Base-by-base conservation (phyloP, 2,888 invertebrate species). In the Griposia aprilina region DNA sequence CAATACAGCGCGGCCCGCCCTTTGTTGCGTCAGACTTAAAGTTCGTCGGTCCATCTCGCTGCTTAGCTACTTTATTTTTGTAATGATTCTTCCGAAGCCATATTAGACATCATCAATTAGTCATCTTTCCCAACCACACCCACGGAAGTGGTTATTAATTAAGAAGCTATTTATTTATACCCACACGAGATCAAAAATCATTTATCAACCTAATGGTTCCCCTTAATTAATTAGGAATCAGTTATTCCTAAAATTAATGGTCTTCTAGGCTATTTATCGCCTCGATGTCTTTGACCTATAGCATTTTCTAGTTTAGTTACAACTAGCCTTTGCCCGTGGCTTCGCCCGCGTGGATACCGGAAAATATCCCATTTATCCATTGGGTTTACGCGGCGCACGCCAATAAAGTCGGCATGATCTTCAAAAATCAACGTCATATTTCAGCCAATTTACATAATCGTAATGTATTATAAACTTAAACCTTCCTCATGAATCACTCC, bases 101-200 rank as follows among this genome's bases (percentile, higher is more conserved):
- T 62, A 57, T 36, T 26, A 52, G 23, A 63, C n/a, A 45, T 26
- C 36, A 59, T 52, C 84, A 13, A 81, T 84, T 68, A 71, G 45
- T 72, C 79, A 78, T 83, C 8, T 76, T 69, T 82, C 45, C 5
- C 0, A 71, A 71, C 80, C 67, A 67, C 79, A 59, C 81, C 81
- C 80, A 83, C 81, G 67, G 67, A 81, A 83, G 79, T 79, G 52
- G 26, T 83, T 45, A 81, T 77, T 83, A 60, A 81, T 72, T 81
- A 68, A 36, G 59, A 78, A 79, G 66, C 70, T 63, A 84, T 70
- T 84, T 80, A 84, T 66, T 65, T 23, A 80, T 45, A 74, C 80
- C 80, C 62, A 84, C 80, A 59, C 62, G 30, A 62, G 26, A 80
- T 57, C 45, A 66, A 36, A n/a, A 74, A 74, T 84, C 66, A 80